Evolutionary conservation across 92 coral and sea anemone genomes (phyloP).

Genomic region (Isaurus tuberculatus): DNA sequence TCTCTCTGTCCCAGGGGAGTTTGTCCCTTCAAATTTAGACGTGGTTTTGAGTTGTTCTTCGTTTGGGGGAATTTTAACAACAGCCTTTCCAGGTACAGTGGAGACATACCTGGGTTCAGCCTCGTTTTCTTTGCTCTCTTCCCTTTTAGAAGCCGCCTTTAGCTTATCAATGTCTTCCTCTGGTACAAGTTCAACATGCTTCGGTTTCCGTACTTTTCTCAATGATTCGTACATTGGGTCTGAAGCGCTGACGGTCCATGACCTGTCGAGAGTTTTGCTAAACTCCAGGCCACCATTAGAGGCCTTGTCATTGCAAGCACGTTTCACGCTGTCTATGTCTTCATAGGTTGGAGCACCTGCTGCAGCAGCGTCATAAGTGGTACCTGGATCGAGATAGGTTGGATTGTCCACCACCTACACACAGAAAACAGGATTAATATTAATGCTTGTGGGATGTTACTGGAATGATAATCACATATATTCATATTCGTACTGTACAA

Average conservation of each 20-base stretch:
- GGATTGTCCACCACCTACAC: conserved; percentile 30
- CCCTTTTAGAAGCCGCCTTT: conserved; percentile 19
- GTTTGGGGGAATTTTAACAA: background rate
- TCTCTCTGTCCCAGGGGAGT: background rate
- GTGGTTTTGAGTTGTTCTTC: conserved; percentile 30
- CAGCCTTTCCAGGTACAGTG: background rate
- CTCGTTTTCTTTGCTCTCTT: background rate
- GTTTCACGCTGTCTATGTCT: background rate
- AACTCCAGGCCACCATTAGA: background rate
- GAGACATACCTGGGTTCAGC: conserved; percentile 9
- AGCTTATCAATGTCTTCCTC: conserved; percentile 35
- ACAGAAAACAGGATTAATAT: background rate
- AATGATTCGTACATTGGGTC: conserved; percentile 30
- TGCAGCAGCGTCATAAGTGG: background rate
- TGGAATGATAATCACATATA: no score
- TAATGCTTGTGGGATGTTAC: no score
- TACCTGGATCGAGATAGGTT: background rate
- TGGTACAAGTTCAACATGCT: background rate
- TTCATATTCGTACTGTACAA: no score
- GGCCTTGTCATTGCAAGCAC: background rate
- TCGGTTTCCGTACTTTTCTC: conserved; percentile 20
- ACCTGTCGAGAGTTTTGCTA: conserved; percentile 2
- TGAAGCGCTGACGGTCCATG: conserved; percentile 20
- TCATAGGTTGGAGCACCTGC: conserved; percentile 9
- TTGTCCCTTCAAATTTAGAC: background rate